Conservation (phyloP, 2,797 vertebrate species). For the Falco berigora region DNA sequence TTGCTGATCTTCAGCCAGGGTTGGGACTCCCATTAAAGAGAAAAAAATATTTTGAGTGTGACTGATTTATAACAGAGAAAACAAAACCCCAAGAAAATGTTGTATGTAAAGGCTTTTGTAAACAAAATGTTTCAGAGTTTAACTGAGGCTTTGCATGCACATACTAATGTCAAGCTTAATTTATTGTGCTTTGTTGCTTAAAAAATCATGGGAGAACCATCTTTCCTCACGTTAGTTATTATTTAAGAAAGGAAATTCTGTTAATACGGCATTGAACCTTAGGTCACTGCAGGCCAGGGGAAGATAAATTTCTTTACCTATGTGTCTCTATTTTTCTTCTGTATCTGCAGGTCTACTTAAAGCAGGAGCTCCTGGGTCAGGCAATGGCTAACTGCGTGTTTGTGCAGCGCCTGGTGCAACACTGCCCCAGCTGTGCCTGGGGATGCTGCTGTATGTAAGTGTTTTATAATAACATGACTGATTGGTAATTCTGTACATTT, state of each 20-base stretch:
- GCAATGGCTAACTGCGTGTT: background rate
- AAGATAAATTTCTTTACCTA: background rate
- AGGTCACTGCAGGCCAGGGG: background rate
- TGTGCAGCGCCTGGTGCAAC: background rate
- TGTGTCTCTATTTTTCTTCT: background rate
- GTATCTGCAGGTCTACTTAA: background rate
- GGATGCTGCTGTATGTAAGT: background rate
- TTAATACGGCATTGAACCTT: background rate
- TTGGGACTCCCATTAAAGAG: background rate
- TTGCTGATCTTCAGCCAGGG: background rate
- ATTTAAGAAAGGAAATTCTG: background rate
- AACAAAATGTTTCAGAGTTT: conserved; percentile 1
- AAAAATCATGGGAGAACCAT: background rate
- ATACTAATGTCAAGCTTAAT: background rate
- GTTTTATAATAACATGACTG: background rate
- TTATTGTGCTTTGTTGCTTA: background rate
- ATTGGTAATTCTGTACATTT: background rate
- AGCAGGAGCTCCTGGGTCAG: background rate
- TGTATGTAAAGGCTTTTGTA: background rate
- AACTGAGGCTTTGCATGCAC: background rate
- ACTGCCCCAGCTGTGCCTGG: background rate
- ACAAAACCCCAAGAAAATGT: background rate
- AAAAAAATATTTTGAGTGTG: background rate
- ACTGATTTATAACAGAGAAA: background rate
- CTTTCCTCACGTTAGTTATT: background rate